These are phyloP conservation scores for Macrophya annulata DNA, from an alignment of 2,888 invertebrate genomes.

Conservation along the genomic window DNA sequence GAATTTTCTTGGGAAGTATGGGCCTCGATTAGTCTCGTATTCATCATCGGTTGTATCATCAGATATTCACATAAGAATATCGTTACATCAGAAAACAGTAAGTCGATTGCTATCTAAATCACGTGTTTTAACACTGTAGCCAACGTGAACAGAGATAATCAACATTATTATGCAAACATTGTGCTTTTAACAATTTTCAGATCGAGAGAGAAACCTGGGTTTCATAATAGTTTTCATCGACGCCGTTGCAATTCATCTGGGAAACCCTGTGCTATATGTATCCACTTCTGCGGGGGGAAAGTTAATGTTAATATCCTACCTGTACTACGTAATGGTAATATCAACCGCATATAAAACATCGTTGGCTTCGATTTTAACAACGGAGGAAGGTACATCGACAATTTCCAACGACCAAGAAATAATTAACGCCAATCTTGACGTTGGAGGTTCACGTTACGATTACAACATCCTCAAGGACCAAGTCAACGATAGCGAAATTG, in stretches of 20 bases:
- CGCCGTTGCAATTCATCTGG: constrained; percentile 11
- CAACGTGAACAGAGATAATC: neutral
- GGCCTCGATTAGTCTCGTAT: constrained; percentile 9
- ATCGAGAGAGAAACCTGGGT: neutral
- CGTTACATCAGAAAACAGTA: neutral
- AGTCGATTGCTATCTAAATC: neutral
- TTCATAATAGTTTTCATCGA: neutral
- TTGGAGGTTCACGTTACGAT: constrained; percentile 39
- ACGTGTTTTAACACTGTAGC: neutral
- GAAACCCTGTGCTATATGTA: neutral
- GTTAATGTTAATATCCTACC: neutral
- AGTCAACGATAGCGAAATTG: neutral
- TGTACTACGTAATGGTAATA: constrained; percentile 37
- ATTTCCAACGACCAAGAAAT: constrained; percentile 28
- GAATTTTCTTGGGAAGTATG: constrained; percentile 41
- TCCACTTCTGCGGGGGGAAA: constrained; percentile 7
- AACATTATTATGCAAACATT: neutral
- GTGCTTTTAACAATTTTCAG: neutral
- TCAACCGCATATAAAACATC: constrained; percentile 42
- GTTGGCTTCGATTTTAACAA: constrained; percentile 39
- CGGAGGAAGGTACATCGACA: constrained; percentile 14
- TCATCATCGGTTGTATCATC: neutral
- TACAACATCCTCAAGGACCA: constrained; percentile 23
- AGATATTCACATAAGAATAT: neutral
- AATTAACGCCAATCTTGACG: constrained; percentile 22